Evolutionary conservation across 2,797 vertebrate species (phyloP), one percentile per base, ranked within the genome.

Genomic region (Lacerta viridis): DNA sequence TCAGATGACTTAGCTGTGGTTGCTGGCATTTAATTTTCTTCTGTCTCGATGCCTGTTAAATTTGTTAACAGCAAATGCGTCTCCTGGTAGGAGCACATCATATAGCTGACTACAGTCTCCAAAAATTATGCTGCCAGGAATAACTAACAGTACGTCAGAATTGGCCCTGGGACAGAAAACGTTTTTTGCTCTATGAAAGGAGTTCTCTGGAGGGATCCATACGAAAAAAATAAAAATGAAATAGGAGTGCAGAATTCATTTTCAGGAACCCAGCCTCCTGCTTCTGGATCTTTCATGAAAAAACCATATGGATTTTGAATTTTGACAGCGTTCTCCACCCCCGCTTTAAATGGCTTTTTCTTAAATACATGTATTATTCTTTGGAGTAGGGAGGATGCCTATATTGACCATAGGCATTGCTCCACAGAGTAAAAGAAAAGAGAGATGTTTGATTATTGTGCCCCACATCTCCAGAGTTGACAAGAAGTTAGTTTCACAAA

Each of bases 31-130:
- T 61, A 71, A 7, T 43, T 55, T 84, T 78, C 81, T 79, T 59
- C 36, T 41, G 78, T 76, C 61, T 89, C 83, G 75, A 10, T 75
- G 77, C 80, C 88, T 77, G 84, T 69, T 86, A 81, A 85, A 71
- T n/a, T 39, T 41, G n/a, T 77, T 82, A 82, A 77, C 78, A 86
- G 84, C 61, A 43, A 80, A 25, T 82, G 33, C 36, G 27, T 88
- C 80, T 83, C 72, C 41, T 78, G 17, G 61, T 43, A 69, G 41
- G 74, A 78, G 69, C 43, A 77, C 72, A 76, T 83, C 72, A 55
- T 83, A 88, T 83, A 88, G 41, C 59, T 88, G 80, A 55, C 71
- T 77, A 13, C 41, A 55, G 79, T n/a, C 25, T 76, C 69, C 83
- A 85, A 72, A 89, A 39, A 25, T 2, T n/a, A 68, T 25, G 20